A percentile compares a stretch with the other conserved stretches of the same genome.
Conservation (phyloP, 1,140 invertebrate species). For the Pseudomyrmex concolor region DNA sequence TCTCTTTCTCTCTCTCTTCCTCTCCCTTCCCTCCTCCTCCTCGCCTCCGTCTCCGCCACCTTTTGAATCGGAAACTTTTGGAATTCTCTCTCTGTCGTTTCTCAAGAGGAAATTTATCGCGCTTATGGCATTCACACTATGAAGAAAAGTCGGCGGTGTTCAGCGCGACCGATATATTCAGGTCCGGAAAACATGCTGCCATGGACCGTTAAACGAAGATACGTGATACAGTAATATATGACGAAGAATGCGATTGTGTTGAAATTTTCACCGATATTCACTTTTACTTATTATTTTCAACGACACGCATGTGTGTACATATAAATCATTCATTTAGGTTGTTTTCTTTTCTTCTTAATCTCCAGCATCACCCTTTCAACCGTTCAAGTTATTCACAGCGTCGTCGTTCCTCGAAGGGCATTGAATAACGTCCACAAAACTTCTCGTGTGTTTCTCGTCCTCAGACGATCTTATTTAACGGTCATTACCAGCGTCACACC, state of each 20-base stretch:
- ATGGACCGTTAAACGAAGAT: slow-evolving; percentile 14
- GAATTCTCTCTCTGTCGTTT: slow-evolving; percentile 75
- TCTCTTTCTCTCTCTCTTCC: slow-evolving; percentile 44
- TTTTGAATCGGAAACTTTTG: slow-evolving; percentile 83
- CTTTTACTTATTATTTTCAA: not conserved
- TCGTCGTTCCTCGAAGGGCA: slow-evolving; percentile 59
- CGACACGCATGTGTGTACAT: not conserved
- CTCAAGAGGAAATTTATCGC: slow-evolving; percentile 82
- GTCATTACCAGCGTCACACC: slow-evolving; percentile 58
- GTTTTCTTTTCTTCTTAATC: slow-evolving; percentile 44
- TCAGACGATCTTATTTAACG: slow-evolving; percentile 35
- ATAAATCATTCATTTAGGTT: not conserved
- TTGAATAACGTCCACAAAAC: slow-evolving; percentile 61
- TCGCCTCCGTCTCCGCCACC: slow-evolving; percentile 51
- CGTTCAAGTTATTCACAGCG: slow-evolving; percentile 62
- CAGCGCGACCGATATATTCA: slow-evolving; percentile 41
- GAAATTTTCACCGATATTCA: not conserved
- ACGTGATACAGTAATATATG: not conserved
- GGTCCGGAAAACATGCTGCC: slow-evolving; percentile 31
- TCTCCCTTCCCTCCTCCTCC: slow-evolving; percentile 1
- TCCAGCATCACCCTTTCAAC: slow-evolving; percentile 49
- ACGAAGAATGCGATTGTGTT: too few species aligned
- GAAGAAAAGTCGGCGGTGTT: slow-evolving; percentile 62
- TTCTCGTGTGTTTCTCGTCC: slow-evolving; percentile 9
- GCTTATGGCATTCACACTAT: slow-evolving; percentile 78